Evolutionary conservation across 2,113 vertebrate species (phyloP).

Genomic region (Melanerpes aurifrons): DNA sequence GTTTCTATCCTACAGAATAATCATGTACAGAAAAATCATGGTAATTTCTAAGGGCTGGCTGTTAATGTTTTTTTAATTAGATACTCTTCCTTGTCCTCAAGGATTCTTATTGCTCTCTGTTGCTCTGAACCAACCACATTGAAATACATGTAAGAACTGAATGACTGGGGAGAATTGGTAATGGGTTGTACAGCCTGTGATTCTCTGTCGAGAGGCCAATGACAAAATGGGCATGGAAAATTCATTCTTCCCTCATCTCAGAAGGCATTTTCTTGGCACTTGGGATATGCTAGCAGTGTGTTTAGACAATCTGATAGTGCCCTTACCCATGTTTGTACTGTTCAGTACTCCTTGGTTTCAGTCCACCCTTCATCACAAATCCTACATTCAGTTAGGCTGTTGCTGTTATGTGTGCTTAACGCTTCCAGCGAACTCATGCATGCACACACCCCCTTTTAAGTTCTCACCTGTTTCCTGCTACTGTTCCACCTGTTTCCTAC

Average conservation of each 20-base stretch:
- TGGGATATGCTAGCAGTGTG: not conserved
- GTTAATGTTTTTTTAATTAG: not conserved
- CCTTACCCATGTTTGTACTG: not conserved
- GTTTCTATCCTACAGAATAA: not conserved
- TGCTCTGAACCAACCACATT: not conserved
- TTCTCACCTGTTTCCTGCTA: not conserved
- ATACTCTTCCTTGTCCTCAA: not conserved
- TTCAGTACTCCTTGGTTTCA: not conserved
- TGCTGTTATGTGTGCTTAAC: not conserved
- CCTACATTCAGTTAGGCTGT: not conserved
- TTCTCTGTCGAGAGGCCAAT: not conserved
- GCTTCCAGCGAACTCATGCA: not conserved
- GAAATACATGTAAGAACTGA: not conserved
- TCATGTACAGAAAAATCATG: not conserved
- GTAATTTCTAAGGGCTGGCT: not conserved
- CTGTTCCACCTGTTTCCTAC: not conserved
- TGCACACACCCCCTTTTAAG: rapidly evolving
- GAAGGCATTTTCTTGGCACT: slow-evolving; percentile 2
- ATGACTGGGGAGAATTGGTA: not conserved
- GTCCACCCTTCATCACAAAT: not conserved
- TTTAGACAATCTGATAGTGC: not conserved
- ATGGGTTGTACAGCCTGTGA: not conserved
- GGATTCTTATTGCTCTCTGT: not conserved
- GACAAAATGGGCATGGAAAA: not conserved
- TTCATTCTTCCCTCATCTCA: not conserved